phyloP scores from a whole-genome alignment of 2,113 vertebrate genomes.

The Tor tambroides region DNA sequence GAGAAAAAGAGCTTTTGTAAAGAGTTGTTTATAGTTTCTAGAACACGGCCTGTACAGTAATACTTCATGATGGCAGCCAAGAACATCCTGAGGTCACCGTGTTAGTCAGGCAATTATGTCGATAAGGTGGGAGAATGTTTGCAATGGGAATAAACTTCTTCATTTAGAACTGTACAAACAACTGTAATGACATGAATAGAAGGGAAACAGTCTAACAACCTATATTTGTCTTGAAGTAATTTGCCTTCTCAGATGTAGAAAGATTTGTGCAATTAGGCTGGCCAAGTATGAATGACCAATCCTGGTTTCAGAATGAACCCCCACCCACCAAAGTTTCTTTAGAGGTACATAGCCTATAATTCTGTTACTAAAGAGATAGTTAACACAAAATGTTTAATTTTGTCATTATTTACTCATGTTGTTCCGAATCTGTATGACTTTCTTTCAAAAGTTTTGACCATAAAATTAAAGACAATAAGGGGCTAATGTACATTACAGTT shows the following conservation, averaged over 20 bases:
- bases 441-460: too few species aligned
- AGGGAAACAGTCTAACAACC: not conserved
- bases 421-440: too few species aligned
- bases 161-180: conserved; percentile 29
- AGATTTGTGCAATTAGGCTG: conserved; percentile 30
- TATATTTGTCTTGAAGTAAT: not conserved
- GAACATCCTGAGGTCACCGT: conserved; percentile 42
- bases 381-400: too few species aligned
- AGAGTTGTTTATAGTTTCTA: conserved; percentile 29
- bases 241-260: conserved; percentile 23
- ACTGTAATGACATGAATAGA: conserved; percentile 21
- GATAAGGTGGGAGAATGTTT: conserved; percentile 41
- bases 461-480: too few species aligned
- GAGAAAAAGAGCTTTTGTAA: conserved; percentile 26
- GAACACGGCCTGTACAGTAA: conserved; percentile 48
- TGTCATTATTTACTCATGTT: too few species aligned
- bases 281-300: not conserved
- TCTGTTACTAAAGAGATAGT: too few species aligned
- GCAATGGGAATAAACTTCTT: conserved; percentile 32
- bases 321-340: not conserved
- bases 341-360: not conserved
- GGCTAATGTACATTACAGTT: too few species aligned
- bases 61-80: conserved; percentile 36
- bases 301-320: not conserved
- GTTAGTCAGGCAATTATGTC: conserved; percentile 44